phyloP scores from a whole-genome alignment of 2,113 vertebrate genomes.

The Cervus canadensis region DNA sequence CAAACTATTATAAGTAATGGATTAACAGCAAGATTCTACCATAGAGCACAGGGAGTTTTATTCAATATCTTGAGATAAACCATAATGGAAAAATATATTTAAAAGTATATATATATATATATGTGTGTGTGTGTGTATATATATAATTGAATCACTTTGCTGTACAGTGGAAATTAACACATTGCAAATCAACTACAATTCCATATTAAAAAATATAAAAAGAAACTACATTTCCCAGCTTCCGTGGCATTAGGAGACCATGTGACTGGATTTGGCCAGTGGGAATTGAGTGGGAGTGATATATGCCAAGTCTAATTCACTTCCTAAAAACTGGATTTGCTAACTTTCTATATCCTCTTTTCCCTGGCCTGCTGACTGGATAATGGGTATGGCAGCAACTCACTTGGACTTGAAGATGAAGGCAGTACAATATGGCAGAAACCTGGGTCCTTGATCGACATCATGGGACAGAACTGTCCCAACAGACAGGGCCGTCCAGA shows the following conservation, averaged over 20 bases:
- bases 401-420: neutral
- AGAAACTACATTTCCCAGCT: neutral
- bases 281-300: neutral
- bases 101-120: neutral
- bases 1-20: neutral
- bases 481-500: neutral
- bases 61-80: neutral
- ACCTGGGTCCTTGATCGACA: neutral
- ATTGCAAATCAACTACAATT: neutral
- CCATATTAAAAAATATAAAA: neutral
- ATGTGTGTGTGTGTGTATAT: neutral
- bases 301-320: neutral
- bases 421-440: neutral
- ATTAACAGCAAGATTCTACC: neutral
- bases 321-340: neutral
- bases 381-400: neutral
- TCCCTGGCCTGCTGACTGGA: neutral
- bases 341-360: neutral
- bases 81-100: neutral
- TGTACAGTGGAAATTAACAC: neutral
- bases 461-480: neutral
- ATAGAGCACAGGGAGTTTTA: neutral
- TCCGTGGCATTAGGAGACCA: neutral
- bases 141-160: neutral
- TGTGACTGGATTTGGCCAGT: neutral